A percentile compares a stretch with the other conserved stretches of the same genome.
phyloP scores from a whole-genome alignment of 1,140 invertebrate genomes.

The Hermetia illucens region DNA sequence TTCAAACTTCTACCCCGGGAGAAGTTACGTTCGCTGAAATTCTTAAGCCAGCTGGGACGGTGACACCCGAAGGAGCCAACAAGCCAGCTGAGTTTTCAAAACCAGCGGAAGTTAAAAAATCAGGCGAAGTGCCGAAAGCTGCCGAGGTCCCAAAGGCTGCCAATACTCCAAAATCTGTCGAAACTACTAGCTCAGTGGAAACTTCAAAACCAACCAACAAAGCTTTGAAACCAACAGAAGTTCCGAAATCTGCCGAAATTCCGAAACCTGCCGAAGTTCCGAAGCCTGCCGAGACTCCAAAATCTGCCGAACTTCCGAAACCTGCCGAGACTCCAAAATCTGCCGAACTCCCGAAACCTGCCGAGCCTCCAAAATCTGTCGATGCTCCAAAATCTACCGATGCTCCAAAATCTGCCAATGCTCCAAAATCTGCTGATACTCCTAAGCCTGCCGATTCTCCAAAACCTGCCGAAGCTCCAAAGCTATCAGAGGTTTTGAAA shows the following conservation, averaged over 20 bases:
- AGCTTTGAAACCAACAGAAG: background rate
- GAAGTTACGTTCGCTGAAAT: too few species aligned
- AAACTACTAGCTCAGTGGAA: too few species aligned
- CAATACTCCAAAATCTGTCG: too few species aligned
- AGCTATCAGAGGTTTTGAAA: background rate
- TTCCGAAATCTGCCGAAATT: background rate
- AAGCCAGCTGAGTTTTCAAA: slow-evolving; percentile 4
- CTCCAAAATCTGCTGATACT: background rate
- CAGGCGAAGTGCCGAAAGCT: background rate
- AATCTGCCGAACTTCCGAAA: slow-evolving; percentile 5
- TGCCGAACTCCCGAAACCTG: slow-evolving; percentile 8
- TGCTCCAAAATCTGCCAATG: background rate
- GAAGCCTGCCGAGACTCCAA: slow-evolving; percentile 1
- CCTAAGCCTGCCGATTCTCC: background rate
- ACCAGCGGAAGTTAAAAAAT: slow-evolving; percentile 1
- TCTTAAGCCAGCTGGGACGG: too few species aligned
- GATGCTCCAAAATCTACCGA: slow-evolving; percentile 2
- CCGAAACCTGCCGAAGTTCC: background rate
- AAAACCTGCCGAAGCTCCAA: background rate
- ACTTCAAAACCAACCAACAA: too few species aligned
- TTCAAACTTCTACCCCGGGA: too few species aligned
- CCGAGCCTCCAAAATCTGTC: slow-evolving; percentile 1
- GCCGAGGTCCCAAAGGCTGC: background rate
- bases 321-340: slow-evolving; percentile 6
- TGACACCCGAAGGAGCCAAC: slow-evolving; percentile 5